Evolutionary conservation across 2,113 vertebrate genomes (phyloP).

Genomic region (Bombycilla garrulus): DNA sequence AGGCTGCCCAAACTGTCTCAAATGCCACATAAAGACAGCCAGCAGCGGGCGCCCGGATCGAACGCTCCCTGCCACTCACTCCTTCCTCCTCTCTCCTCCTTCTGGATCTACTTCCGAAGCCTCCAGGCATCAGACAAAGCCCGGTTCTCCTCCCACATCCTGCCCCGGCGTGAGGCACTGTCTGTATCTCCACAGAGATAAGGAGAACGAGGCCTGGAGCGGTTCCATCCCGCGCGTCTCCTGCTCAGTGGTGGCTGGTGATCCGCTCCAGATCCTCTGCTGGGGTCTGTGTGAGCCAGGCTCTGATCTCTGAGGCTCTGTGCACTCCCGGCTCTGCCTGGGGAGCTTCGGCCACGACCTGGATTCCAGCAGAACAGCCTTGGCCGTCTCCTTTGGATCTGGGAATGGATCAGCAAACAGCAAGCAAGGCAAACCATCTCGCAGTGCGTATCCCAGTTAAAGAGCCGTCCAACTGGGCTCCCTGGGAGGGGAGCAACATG

Average conservation of each 20-base stretch:
- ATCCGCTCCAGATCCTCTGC: background rate
- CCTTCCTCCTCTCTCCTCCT: background rate
- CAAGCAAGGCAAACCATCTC: background rate
- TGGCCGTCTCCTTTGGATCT: background rate
- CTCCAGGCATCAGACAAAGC: background rate
- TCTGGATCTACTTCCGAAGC: background rate
- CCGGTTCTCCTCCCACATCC: background rate
- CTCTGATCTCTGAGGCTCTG: background rate
- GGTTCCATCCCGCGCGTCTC: background rate
- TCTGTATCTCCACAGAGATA: background rate
- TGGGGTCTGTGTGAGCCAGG: background rate
- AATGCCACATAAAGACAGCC: slow-evolving; percentile 23
- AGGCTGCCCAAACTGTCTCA: slow-evolving; percentile 32
- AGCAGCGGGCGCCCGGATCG: background rate
- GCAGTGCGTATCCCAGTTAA: background rate
- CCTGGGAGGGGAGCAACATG: accelerated
- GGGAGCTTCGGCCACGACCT: background rate
- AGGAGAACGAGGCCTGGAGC: background rate
- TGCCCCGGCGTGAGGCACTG: background rate
- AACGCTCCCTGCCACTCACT: background rate
- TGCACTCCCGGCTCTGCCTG: background rate
- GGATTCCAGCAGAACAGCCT: background rate
- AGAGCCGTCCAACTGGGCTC: background rate
- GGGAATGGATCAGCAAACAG: background rate
- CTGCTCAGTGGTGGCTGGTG: background rate